These are phyloP conservation scores for Hemicordylus capensis DNA, from an alignment of 2,113 vertebrate genomes.

Conservation along the genomic window DNA sequence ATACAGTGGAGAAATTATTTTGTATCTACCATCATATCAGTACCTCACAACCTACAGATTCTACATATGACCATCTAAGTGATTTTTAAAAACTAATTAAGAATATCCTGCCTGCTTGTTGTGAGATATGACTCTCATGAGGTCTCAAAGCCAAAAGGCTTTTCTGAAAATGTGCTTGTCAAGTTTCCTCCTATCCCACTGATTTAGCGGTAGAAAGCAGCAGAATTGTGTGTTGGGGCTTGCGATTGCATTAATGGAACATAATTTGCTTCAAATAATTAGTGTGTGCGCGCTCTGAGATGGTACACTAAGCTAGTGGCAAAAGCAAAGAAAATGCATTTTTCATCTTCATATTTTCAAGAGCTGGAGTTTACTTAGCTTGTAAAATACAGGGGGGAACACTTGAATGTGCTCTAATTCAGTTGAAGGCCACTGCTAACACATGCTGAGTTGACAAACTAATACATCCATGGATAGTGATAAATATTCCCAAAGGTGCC, in stretches of 20 bases:
- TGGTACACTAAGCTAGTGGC: constrained; percentile 36
- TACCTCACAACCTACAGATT: constrained; percentile 49
- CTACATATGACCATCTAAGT: constrained; percentile 18
- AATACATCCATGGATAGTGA: neutral
- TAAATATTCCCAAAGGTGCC: neutral
- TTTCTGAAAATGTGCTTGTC: constrained; percentile 57
- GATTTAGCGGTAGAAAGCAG: constrained; percentile 50
- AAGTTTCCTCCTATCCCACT: constrained; percentile 39
- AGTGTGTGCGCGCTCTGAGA: constrained; percentile 52
- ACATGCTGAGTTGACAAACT: neutral
- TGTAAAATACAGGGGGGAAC: constrained; percentile 49
- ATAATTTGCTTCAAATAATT: constrained; percentile 53
- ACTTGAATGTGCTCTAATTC: constrained; percentile 22
- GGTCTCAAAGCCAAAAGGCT: neutral
- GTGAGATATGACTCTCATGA: no score
- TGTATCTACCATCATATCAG: neutral
- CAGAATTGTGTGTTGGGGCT: constrained; percentile 58
- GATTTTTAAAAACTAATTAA: constrained; percentile 60
- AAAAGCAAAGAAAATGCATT: constrained; percentile 51
- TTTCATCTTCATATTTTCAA: constrained; percentile 51
- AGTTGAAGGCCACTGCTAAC: constrained; percentile 17
- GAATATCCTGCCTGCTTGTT: constrained; percentile 50
- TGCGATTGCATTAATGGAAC: constrained; percentile 60
- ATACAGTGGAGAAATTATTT: no score
- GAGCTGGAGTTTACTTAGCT: constrained; percentile 55